These are phyloP conservation scores for Sciurus niger DNA, from an alignment of 2,113 vertebrate species.

Conservation along the genomic window DNA sequence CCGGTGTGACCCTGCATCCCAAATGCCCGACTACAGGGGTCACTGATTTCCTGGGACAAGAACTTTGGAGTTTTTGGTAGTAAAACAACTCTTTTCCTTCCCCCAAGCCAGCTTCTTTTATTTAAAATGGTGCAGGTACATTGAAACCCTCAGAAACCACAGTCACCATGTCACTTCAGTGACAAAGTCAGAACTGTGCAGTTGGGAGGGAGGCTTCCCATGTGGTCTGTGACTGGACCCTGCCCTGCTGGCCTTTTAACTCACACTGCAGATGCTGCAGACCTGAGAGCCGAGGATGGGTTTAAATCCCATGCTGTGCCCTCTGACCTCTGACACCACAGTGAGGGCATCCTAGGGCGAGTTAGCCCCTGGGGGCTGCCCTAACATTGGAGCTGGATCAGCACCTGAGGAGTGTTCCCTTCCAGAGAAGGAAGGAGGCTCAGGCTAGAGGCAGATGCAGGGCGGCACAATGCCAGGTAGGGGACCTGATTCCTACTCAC, in stretches of 20 bases:
- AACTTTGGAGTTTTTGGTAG: slow-evolving; percentile 17
- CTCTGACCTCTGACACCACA: slow-evolving; percentile 87
- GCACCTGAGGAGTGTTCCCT: slow-evolving; percentile 77
- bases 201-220: not conserved
- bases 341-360: slow-evolving; percentile 75
- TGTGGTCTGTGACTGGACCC: not conserved
- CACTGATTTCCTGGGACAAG: slow-evolving; percentile 49
- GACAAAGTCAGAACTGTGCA: slow-evolving; percentile 66
- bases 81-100: slow-evolving; percentile 79
- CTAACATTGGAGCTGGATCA: slow-evolving; percentile 84
- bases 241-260: slow-evolving; percentile 55
- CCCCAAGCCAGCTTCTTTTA: slow-evolving; percentile 70
- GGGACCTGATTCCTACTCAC: too few relatives aligned
- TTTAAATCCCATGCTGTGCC: slow-evolving; percentile 80
- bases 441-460: too few relatives aligned
- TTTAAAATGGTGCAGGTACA: slow-evolving; percentile 77
- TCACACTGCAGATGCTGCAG: not conserved
- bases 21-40: slow-evolving; percentile 7
- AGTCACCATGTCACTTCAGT: slow-evolving; percentile 30
- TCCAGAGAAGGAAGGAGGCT: slow-evolving; percentile 79
- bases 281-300: not conserved
- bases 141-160: slow-evolving; percentile 67
- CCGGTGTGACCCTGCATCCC: not conserved
- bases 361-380: slow-evolving; percentile 81
- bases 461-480: too few relatives aligned